Conservation (phyloP, 2,797 vertebrate genomes). For the Limnodromus scolopaceus region DNA sequence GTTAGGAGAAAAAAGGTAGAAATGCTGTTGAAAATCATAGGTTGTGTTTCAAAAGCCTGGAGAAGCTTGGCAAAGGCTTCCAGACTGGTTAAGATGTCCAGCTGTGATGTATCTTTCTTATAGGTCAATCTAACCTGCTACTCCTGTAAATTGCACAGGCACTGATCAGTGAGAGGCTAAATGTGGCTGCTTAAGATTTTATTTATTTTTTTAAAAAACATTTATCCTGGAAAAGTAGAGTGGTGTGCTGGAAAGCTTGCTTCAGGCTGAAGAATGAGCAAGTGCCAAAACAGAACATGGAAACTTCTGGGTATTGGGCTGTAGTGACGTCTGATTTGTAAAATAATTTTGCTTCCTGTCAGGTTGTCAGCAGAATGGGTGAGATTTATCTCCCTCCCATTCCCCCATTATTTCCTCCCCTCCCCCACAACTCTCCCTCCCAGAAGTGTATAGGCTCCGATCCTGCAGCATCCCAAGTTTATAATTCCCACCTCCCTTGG, state of each 20-base stretch:
- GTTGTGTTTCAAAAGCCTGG: neutral
- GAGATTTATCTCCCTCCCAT: neutral
- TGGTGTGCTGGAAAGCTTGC: neutral
- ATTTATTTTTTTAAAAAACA: rapidly evolving
- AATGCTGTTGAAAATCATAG: neutral
- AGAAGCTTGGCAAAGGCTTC: neutral
- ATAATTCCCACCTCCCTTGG: neutral
- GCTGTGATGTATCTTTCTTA: neutral
- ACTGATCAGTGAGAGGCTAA: neutral
- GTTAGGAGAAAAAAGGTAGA: neutral
- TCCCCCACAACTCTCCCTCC: neutral
- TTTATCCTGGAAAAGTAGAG: neutral
- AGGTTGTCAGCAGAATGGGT: neutral
- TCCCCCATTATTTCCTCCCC: neutral
- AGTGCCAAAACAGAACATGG: neutral
- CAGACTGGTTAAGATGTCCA: neutral
- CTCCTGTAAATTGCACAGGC: neutral
- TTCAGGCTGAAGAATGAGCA: neutral
- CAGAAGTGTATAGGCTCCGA: neutral
- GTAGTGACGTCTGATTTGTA: neutral
- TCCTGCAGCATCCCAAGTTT: neutral
- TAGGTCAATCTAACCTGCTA: constrained; percentile 15
- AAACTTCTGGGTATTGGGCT: neutral
- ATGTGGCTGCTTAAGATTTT: neutral
- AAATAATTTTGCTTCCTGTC: neutral